Conservation (phyloP, 2,888 invertebrate genomes). For the Ariolimax columbianus region DNA sequence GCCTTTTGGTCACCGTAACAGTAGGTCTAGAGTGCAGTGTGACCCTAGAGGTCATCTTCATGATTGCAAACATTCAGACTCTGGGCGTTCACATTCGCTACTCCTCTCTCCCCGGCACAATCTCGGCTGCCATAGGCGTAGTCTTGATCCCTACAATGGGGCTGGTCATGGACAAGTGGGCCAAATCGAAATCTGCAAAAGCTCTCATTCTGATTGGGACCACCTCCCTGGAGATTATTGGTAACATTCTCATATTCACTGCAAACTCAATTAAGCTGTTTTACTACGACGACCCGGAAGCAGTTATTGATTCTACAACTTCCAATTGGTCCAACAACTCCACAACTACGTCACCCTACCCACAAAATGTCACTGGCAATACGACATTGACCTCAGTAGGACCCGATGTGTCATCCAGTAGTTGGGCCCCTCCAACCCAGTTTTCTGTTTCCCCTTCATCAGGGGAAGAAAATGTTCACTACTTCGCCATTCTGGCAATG, state of each 20-base stretch:
- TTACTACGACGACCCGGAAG: neutral
- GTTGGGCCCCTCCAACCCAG: too few species aligned
- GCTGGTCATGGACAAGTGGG: slow-evolving; percentile 33
- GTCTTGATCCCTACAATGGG: slow-evolving; percentile 32
- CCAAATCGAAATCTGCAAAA: slow-evolving; percentile 33
- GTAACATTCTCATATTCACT: neutral
- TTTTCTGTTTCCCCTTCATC: neutral
- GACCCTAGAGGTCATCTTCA: slow-evolving; percentile 33
- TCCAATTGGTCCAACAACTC: neutral
- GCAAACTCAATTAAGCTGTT: slow-evolving; percentile 33
- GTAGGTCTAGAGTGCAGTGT: slow-evolving; percentile 31
- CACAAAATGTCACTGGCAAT: neutral
- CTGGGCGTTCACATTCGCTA: slow-evolving; percentile 33
- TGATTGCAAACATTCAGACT: slow-evolving; percentile 47
- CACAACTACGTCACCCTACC: neutral
- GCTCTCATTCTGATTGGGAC: slow-evolving; percentile 30
- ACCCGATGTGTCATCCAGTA: neutral
- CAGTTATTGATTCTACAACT: neutral
- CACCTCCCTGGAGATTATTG: slow-evolving; percentile 10
- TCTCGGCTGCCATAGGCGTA: slow-evolving; percentile 45
- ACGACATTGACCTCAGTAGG: neutral
- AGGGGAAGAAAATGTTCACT: slow-evolving; percentile 10
- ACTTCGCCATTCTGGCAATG: slow-evolving; percentile 38
- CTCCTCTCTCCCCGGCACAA: slow-evolving; percentile 46
- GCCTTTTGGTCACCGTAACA: neutral